Percentiles rank a stretch among this genome's conserved stretches.
Conservation (phyloP, 2,888 invertebrate species). For the Crematogaster levior region DNA sequence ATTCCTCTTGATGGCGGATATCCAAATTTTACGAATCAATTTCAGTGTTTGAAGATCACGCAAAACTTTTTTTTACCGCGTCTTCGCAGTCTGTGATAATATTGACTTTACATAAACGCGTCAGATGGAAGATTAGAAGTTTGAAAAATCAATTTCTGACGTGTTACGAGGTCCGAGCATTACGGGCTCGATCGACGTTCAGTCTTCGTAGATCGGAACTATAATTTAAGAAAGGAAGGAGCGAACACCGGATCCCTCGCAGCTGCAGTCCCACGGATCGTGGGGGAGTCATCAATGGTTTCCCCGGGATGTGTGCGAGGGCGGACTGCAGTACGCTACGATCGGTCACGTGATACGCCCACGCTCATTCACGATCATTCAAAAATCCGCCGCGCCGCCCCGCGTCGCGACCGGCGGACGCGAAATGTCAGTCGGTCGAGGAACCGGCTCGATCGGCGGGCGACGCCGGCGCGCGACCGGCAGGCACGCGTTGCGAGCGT, state of each 20-base stretch:
- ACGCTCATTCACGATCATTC: constrained; percentile 41
- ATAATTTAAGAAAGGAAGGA: neutral
- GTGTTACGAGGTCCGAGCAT: neutral
- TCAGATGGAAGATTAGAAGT: neutral
- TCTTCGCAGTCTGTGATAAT: neutral
- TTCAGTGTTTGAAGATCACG: too few species aligned
- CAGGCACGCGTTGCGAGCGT: neutral
- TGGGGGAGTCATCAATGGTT: constrained; percentile 26
- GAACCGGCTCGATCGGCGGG: neutral
- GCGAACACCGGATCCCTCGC: neutral
- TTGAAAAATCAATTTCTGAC: neutral
- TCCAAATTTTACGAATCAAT: too few species aligned
- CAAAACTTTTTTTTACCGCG: neutral
- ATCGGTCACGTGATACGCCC: constrained; percentile 37
- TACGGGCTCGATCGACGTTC: neutral
- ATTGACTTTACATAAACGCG: too few species aligned
- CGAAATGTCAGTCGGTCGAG: neutral
- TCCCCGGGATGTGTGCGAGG: neutral
- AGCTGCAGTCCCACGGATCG: neutral
- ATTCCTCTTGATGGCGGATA: too few species aligned
- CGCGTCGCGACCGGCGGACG: neutral
- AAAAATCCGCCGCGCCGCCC: constrained; percentile 32
- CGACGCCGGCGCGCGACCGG: neutral
- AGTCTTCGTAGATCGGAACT: neutral
- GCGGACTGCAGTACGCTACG: constrained; percentile 10